Conservation (phyloP, 2,113 vertebrate genomes). For the Burhinus oedicnemus region DNA sequence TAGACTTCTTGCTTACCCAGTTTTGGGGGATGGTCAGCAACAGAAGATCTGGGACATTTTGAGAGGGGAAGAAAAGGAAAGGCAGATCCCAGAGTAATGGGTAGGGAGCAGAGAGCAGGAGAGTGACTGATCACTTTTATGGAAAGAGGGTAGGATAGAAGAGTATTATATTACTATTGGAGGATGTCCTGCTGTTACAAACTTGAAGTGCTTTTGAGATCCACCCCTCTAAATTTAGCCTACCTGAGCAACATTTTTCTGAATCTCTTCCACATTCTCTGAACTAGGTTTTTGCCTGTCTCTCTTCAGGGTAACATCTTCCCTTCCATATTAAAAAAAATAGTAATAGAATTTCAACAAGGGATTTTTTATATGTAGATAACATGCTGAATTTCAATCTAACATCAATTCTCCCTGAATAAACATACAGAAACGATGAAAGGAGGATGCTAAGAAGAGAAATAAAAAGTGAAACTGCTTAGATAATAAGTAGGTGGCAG, state of each 20-base stretch:
- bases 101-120: not conserved
- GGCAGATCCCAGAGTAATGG: not conserved
- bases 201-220: not conserved
- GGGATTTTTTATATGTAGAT: not conserved
- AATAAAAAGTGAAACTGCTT: not conserved
- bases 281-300: not conserved
- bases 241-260: not conserved
- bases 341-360: not conserved
- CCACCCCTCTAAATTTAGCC: not conserved
- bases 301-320: not conserved
- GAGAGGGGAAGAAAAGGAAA: not conserved
- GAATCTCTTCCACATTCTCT: not conserved
- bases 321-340: not conserved
- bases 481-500: not conserved
- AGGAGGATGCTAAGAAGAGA: not conserved
- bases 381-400: not conserved
- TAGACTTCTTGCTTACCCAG: not conserved
- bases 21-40: not conserved
- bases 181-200: not conserved
- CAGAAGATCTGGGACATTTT: not conserved
- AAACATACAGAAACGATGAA: not conserved
- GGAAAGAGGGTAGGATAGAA: not conserved
- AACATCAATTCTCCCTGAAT: not conserved
- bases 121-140: not conserved
- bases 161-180: not conserved